Conservation (phyloP, 2,113 vertebrate genomes). For the Chinchilla lanigera region DNA sequence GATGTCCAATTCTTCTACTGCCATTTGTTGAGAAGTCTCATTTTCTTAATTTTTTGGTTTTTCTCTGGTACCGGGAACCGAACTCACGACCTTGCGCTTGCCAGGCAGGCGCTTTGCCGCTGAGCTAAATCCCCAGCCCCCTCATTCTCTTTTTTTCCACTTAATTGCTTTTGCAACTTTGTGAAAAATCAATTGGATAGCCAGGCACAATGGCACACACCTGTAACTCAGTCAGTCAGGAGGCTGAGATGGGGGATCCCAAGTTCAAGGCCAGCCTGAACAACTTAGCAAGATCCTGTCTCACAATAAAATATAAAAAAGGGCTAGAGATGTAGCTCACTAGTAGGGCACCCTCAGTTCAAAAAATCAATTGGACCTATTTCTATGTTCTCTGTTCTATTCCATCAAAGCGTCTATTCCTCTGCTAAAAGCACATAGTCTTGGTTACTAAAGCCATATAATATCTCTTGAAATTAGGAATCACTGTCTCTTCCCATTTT, state of each 20-base stretch:
- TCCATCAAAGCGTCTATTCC: not conserved
- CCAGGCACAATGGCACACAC: not conserved
- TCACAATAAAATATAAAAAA: not conserved
- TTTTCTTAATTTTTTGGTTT: no score
- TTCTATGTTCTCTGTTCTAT: not conserved
- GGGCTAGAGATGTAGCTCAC: not conserved
- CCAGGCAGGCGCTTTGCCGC: no score
- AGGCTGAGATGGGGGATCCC: not conserved
- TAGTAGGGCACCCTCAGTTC: not conserved
- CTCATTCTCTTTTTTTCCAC: not conserved
- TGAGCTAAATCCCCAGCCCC: no score
- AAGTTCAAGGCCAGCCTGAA: not conserved
- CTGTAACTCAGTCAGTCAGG: not conserved
- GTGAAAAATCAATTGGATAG: not conserved
- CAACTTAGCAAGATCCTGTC: not conserved
- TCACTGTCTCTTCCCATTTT: not conserved
- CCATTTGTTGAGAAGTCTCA: not conserved
- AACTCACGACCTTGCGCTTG: no score
- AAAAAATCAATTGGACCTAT: not conserved
- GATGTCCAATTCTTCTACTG: not conserved
- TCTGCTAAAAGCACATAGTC: not conserved
- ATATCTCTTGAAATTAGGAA: not conserved
- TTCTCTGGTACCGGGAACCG: no score
- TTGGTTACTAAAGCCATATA: not conserved
- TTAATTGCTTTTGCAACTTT: not conserved